A percentile compares a stretch with the other conserved stretches of the same genome.
phyloP scores from a whole-genome alignment of 2,113 vertebrate species.

The Clarias magur region DNA sequence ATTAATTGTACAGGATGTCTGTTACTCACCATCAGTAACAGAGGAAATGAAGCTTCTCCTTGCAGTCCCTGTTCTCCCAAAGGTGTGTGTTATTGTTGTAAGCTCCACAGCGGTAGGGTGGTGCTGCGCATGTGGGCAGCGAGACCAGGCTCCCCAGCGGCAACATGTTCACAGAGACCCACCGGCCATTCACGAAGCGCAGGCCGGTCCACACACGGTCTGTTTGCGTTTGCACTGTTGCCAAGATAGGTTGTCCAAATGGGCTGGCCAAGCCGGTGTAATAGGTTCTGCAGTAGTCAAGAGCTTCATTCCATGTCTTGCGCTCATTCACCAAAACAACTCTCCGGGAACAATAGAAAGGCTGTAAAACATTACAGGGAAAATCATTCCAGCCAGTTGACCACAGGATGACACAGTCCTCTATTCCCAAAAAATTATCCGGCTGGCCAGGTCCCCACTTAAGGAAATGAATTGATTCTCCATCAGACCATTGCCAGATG shows the following conservation, averaged over 20 bases:
- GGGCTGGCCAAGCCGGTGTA: constrained; percentile 37
- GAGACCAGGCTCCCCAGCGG: accelerated
- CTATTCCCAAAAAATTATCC: neutral
- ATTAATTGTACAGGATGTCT: neutral
- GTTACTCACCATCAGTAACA: constrained; percentile 41
- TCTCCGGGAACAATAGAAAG: constrained; percentile 27
- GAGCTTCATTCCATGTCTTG: constrained; percentile 42
- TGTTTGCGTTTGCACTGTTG: neutral
- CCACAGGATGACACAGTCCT: neutral
- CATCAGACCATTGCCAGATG: constrained; percentile 43
- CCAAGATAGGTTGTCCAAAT: neutral
- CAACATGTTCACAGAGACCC: constrained; percentile 25
- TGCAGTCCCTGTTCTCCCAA: constrained; percentile 55
- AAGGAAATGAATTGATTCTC: neutral
- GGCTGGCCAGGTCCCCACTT: neutral
- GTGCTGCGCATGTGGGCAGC: constrained; percentile 41
- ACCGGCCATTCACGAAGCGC: constrained; percentile 22
- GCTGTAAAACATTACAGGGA: accelerated
- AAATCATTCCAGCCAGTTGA: neutral
- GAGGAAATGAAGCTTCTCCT: constrained; percentile 55
- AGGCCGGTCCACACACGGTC: constrained; percentile 39
- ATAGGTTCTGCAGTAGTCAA: constrained; percentile 6
- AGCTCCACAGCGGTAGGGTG: constrained; percentile 48
- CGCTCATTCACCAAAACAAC: constrained; percentile 33
- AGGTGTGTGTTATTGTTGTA: neutral